phyloP scores from a whole-genome alignment of 1,140 invertebrate genomes.

The Cotesia chilonis region DNA sequence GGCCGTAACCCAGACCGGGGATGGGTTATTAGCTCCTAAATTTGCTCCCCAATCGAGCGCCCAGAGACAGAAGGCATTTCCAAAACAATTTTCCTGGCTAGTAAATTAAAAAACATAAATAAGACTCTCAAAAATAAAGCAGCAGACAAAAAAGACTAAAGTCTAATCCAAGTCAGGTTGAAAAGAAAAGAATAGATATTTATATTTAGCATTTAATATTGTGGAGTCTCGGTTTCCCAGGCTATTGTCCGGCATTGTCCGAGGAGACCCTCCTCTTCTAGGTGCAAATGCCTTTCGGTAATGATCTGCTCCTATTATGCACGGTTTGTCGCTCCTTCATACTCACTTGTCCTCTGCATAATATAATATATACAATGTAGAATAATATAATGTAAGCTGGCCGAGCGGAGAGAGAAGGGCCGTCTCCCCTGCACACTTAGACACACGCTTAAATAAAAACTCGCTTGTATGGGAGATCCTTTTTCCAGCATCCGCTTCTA shows the following conservation, averaged over 20 bases:
- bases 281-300: conserved; percentile 64
- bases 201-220: conserved; percentile 54
- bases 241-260: conserved; percentile 64
- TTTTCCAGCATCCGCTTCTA: conserved; percentile 28
- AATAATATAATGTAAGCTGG: not conserved
- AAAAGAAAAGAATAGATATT: conserved; percentile 52
- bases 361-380: no score
- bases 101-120: conserved; percentile 3
- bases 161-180: not conserved
- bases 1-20: conserved; percentile 47
- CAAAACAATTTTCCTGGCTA: not conserved
- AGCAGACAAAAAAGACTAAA: no score
- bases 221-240: conserved; percentile 64
- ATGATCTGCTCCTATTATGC: conserved; percentile 63
- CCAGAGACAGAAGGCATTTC: not conserved
- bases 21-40: conserved; percentile 45
- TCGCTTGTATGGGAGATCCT: not conserved
- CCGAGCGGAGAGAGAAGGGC: not conserved
- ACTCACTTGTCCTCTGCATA: conserved; percentile 49
- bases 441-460: conserved; percentile 27
- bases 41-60: not conserved
- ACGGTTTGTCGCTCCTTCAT: conserved; percentile 56
- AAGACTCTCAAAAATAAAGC: not conserved
- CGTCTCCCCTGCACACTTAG: conserved; percentile 28
- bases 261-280: conserved; percentile 57